Conservation (phyloP, 2,888 invertebrate genomes). For the Hanleya hanleyi region DNA sequence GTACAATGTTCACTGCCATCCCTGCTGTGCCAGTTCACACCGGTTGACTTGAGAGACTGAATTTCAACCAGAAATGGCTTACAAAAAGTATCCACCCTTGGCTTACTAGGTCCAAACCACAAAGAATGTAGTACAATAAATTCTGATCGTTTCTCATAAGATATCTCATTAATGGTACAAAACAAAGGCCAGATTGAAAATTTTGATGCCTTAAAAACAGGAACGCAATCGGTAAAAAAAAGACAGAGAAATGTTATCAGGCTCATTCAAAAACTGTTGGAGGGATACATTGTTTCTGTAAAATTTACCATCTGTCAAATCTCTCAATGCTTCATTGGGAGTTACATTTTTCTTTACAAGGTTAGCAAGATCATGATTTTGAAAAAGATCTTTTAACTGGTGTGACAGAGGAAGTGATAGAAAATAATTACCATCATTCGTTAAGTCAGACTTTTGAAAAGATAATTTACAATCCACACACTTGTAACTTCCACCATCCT, state of each 20-base stretch:
- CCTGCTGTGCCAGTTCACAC: background rate
- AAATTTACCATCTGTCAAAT: background rate
- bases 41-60: background rate
- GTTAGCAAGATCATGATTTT: background rate
- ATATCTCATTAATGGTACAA: slow-evolving; percentile 2
- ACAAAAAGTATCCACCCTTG: background rate
- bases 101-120: slow-evolving; percentile 4
- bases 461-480: background rate
- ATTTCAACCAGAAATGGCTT: background rate
- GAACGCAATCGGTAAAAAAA: slow-evolving; percentile 2
- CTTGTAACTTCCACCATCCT: background rate
- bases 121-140: background rate
- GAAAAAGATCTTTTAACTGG: background rate
- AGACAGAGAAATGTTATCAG: background rate
- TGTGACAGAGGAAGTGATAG: background rate
- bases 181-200: background rate
- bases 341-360: background rate
- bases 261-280: background rate
- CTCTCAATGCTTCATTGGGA: background rate
- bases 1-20: background rate
- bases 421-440: background rate
- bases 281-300: background rate
- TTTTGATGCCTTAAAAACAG: background rate
- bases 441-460: background rate
- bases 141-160: background rate